Percentiles rank a stretch among this genome's conserved stretches.
phyloP scores from a whole-genome alignment of 2,797 vertebrate species.

The Gadopsis bispinosus region DNA sequence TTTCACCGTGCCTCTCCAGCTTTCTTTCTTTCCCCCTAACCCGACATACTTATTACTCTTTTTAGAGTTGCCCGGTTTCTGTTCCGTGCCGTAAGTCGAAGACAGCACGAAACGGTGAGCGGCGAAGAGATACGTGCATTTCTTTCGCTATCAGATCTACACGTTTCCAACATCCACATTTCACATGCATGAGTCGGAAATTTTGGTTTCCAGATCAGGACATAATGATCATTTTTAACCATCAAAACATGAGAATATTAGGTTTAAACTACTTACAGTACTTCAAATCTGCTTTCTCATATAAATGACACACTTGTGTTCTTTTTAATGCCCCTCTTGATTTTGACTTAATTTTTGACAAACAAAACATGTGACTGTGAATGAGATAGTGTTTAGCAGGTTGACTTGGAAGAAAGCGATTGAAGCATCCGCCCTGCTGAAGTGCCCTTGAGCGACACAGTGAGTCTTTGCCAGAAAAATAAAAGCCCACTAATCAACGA shows the following conservation, averaged over 20 bases:
- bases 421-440: not conserved
- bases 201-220: not conserved
- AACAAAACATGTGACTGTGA: not conserved
- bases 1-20: constrained; percentile 35
- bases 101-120: constrained; percentile 4
- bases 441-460: not conserved
- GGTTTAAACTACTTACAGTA: not conserved
- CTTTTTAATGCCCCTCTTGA: not conserved
- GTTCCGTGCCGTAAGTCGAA: constrained; percentile 4
- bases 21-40: constrained; percentile 7
- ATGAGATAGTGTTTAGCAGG: not conserved
- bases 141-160: constrained; percentile 30
- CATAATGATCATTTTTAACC: not conserved
- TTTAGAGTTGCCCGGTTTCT: constrained; percentile 25
- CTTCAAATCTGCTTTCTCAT: not conserved
- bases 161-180: constrained; percentile 13
- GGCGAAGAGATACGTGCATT: constrained; percentile 9
- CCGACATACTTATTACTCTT: constrained; percentile 44
- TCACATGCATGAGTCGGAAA: constrained; percentile 7
- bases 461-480: constrained; percentile 1
- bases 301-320: not conserved
- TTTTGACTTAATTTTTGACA: not conserved
- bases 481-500: constrained; percentile 2
- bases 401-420: not conserved
- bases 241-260: not conserved